Percentiles rank a stretch among this genome's conserved stretches.
Conservation (phyloP, 2,888 invertebrate species). For the Archaeoteleia sp. region DNA sequence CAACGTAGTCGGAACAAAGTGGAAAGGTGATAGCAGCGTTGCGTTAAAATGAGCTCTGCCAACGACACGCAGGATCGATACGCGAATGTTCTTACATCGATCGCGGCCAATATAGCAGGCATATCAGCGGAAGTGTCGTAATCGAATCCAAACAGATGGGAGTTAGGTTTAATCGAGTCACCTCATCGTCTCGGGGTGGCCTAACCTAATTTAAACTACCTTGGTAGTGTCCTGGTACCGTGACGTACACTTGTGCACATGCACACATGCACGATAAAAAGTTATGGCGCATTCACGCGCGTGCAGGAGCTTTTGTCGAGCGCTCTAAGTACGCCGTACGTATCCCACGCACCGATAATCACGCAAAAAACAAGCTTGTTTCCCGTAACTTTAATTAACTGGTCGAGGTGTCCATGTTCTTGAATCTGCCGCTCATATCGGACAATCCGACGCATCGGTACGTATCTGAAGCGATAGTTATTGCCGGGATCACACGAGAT, state of each 20-base stretch:
- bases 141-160: conserved; percentile 69
- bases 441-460: too few species aligned
- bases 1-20: too few species aligned
- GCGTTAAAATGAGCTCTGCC: too few species aligned
- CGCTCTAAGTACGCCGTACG: conserved; percentile 1
- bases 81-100: not conserved
- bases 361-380: conserved; percentile 55
- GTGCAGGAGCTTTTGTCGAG: too few species aligned
- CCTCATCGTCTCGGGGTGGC: conserved; percentile 56
- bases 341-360: conserved; percentile 42
- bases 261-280: conserved; percentile 23
- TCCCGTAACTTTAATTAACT: conserved; percentile 57
- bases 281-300: conserved; percentile 18
- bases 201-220: conserved; percentile 65
- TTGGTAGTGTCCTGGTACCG: conserved; percentile 43
- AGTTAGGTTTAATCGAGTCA: conserved; percentile 67
- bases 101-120: conserved; percentile 1
- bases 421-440: too few species aligned
- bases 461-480: too few species aligned
- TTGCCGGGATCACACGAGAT: too few species aligned
- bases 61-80: too few species aligned
- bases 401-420: not conserved
- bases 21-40: too few species aligned
- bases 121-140: conserved; percentile 55
- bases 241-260: conserved; percentile 26